phyloP scores from a whole-genome alignment of 2,888 invertebrate genomes.

The Oxyteleia sp. region DNA sequence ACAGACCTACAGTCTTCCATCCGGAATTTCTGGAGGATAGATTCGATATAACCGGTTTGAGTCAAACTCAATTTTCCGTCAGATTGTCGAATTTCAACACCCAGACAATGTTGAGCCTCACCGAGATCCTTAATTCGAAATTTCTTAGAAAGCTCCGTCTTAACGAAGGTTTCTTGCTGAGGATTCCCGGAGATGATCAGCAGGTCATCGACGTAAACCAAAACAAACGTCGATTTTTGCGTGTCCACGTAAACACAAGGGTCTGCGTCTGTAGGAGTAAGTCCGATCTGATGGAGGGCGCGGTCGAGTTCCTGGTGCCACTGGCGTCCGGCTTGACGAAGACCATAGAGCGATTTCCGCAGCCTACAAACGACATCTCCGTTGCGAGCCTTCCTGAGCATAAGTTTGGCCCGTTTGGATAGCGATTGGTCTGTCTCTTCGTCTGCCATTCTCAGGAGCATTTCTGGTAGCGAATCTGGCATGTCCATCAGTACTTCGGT shows the following conservation, averaged over 20 bases:
- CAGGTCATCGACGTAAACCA: constrained; percentile 1
- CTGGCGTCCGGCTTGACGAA: background rate
- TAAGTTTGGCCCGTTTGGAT: background rate
- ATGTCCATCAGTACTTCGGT: background rate
- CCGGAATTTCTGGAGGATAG: background rate
- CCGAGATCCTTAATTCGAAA: background rate
- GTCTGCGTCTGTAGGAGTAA: background rate
- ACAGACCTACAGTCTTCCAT: constrained; percentile 17
- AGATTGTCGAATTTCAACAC: background rate
- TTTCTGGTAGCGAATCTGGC: constrained; percentile 2
- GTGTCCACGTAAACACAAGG: constrained; percentile 10
- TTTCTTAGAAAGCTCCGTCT: too few species aligned
- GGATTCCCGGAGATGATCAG: too few species aligned
- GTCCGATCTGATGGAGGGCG: background rate
- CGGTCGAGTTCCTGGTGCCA: constrained; percentile 8
- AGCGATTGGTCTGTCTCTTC: background rate
- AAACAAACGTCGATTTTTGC: background rate
- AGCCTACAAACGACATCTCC: constrained; percentile 10
- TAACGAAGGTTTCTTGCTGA: too few species aligned
- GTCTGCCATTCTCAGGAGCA: background rate
- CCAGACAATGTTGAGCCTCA: constrained; percentile 5
- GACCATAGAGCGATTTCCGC: constrained; percentile 13
- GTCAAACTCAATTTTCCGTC: background rate
- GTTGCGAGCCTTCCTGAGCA: background rate
- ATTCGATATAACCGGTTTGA: constrained; percentile 1